A percentile compares a stretch with the other conserved stretches of the same genome.
Evolutionary conservation across 2,888 invertebrate genomes (phyloP).

Genomic region (Heliconius ismenius): DNA sequence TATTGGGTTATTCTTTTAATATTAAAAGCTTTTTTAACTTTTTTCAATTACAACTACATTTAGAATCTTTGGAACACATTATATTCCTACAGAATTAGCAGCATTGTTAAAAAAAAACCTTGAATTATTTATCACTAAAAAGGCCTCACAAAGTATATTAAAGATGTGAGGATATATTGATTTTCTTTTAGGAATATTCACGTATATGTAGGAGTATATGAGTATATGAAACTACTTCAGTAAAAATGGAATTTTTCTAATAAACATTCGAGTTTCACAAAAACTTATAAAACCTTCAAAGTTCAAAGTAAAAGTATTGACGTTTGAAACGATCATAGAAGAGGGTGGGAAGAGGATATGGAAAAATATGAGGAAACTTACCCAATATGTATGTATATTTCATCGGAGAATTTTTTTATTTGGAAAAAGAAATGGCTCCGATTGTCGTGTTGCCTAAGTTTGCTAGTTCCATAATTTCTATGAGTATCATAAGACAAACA

Average conservation of each 20-base stretch:
- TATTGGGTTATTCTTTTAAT: too few species aligned
- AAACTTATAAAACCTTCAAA: constrained; percentile 27
- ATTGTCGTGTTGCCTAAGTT: constrained; percentile 29
- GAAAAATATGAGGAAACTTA: constrained; percentile 50
- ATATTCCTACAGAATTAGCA: not conserved
- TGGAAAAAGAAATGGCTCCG: constrained; percentile 44
- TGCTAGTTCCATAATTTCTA: not conserved
- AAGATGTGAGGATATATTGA: not conserved
- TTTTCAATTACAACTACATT: not conserved
- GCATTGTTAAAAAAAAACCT: not conserved
- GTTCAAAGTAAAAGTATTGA: constrained; percentile 35
- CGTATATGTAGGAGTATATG: not conserved
- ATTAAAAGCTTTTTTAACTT: not conserved
- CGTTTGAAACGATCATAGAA: constrained; percentile 30
- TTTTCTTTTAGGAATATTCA: not conserved
- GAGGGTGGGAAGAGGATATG: constrained; percentile 25
- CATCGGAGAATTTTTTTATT: constrained; percentile 47
- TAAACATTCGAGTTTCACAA: constrained; percentile 1
- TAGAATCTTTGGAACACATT: not conserved
- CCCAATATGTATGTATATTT: constrained; percentile 49
- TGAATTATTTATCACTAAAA: not conserved
- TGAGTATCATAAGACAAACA: not conserved
- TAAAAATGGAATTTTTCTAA: constrained; percentile 2
- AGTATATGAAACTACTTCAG: not conserved
- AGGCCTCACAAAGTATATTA: not conserved